Evolutionary conservation across 2,113 vertebrate species (phyloP).

Genomic region (Enhydra lutris): DNA sequence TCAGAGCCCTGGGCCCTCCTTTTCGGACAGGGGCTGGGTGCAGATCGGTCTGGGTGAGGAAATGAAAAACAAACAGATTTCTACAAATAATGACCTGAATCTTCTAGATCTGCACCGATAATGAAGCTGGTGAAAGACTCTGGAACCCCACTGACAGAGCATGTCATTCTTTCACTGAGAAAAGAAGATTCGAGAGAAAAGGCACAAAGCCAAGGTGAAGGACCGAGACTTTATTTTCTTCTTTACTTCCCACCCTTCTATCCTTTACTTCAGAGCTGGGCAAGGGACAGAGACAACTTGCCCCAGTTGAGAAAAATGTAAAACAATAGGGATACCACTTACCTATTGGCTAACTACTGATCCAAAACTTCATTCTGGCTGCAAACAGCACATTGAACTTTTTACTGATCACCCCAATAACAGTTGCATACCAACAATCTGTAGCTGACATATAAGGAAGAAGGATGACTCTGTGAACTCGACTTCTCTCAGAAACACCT

Average conservation of each 20-base stretch:
- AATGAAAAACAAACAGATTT: conserved; percentile 18
- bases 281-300: neutral
- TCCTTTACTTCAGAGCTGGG: neutral
- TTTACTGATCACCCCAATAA: neutral
- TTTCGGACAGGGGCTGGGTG: neutral
- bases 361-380: neutral
- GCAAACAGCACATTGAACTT: neutral
- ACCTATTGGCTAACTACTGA: neutral
- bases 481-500: neutral
- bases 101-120: neutral
- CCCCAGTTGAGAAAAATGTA: conserved; percentile 14
- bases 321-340: neutral
- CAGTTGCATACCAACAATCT: neutral
- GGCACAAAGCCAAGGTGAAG: neutral
- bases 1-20: neutral
- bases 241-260: neutral
- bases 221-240: neutral
- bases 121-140: neutral
- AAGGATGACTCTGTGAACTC: neutral
- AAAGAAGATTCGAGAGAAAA: neutral
- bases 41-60: neutral
- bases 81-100: conserved; percentile 3
- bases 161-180: neutral
- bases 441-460: neutral
- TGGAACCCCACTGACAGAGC: neutral